Percentiles rank a stretch among this genome's conserved stretches.
These are phyloP conservation scores for Sclerurus mexicanus DNA, from an alignment of 2,113 vertebrate genomes.

Conservation along the genomic window DNA sequence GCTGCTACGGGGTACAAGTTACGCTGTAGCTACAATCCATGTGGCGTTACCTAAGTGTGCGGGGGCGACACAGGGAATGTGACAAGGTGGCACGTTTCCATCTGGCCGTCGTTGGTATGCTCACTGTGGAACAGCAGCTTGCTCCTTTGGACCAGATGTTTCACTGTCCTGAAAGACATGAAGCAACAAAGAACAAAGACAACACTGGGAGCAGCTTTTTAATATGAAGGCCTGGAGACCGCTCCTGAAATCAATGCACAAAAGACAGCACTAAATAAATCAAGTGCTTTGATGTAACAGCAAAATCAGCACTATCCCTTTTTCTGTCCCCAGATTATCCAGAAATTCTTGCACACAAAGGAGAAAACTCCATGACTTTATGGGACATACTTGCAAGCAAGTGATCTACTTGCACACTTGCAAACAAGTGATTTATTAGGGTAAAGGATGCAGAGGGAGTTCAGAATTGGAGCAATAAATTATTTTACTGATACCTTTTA, in stretches of 20 bases:
- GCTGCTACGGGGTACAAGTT: background rate
- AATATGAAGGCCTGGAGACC: background rate
- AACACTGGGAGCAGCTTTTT: background rate
- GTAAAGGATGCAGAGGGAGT: background rate
- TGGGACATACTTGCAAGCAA: background rate
- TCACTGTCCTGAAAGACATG: background rate
- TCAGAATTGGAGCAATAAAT: background rate
- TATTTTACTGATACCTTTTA: background rate
- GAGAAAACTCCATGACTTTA: background rate
- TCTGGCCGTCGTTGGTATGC: background rate
- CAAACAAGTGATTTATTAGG: background rate
- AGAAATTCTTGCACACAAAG: background rate
- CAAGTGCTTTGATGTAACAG: background rate
- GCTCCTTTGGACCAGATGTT: background rate
- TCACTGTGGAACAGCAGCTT: background rate
- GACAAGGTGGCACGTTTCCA: conserved; percentile 13
- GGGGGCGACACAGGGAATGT: background rate
- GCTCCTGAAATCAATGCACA: background rate
- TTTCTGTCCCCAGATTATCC: background rate
- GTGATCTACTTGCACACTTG: background rate
- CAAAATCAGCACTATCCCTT: background rate
- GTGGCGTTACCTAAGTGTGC: background rate
- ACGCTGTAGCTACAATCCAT: background rate
- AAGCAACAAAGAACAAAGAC: background rate
- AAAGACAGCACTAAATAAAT: background rate